A percentile compares a stretch with the other conserved stretches of the same genome.
phyloP scores from a whole-genome alignment of 2,888 invertebrate species.

The Drosophila siamana region DNA sequence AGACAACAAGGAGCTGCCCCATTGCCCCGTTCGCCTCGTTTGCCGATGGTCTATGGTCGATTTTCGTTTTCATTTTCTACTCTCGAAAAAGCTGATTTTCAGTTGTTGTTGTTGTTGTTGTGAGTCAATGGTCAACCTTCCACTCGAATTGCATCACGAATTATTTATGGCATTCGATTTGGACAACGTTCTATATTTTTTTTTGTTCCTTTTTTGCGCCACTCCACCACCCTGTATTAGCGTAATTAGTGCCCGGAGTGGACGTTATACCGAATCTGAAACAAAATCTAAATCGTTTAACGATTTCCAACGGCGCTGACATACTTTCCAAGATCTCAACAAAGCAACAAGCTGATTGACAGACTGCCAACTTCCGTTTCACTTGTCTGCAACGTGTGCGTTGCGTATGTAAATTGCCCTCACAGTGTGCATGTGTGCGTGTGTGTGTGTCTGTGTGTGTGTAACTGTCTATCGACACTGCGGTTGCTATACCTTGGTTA shows the following conservation, averaged over 20 bases:
- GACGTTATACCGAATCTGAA: slow-evolving; percentile 20
- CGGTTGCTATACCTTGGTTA: slow-evolving; percentile 14
- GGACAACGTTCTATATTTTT: slow-evolving; percentile 8
- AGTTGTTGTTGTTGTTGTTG: slow-evolving; percentile 21
- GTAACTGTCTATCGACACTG: slow-evolving; percentile 10
- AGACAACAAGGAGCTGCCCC: slow-evolving; percentile 2
- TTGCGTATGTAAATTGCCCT: slow-evolving; percentile 47
- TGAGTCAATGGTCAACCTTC: slow-evolving; percentile 38
- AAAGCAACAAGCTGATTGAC: slow-evolving; percentile 49
- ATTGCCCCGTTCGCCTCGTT: slow-evolving; percentile 5
- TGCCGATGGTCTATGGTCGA: slow-evolving; percentile 24
- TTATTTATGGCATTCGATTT: slow-evolving; percentile 68
- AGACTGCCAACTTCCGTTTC: slow-evolving; percentile 13
- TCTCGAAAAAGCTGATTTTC: slow-evolving; percentile 38
- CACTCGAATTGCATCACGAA: slow-evolving; percentile 42
- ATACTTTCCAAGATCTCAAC: not conserved
- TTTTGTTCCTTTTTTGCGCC: not conserved
- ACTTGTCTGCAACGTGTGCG: slow-evolving; percentile 2
- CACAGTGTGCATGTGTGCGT: slow-evolving; percentile 18
- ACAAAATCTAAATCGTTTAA: slow-evolving; percentile 21
- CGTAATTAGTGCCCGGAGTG: slow-evolving; percentile 61
- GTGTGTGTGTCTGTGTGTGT: slow-evolving; percentile 22
- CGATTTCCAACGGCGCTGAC: slow-evolving; percentile 2
- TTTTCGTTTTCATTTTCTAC: slow-evolving; percentile 52
- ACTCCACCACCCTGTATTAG: slow-evolving; percentile 42